Base-by-base conservation (phyloP, 2,797 vertebrate genomes). In the Gobionotothen gibberifrons region DNA sequence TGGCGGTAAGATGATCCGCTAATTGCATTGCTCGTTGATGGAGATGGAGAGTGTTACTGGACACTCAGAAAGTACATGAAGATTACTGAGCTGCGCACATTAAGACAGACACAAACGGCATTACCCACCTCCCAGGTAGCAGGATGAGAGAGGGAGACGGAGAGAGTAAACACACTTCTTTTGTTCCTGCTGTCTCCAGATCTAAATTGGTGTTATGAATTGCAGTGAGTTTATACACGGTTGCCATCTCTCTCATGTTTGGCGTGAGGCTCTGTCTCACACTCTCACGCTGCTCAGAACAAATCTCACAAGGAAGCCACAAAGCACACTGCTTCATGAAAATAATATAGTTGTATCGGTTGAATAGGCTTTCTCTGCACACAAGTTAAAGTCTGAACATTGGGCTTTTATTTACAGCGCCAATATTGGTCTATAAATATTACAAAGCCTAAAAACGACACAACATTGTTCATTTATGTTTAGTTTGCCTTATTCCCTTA, bases 21-120 rank as follows among this genome's bases (percentile, higher is more conserved):
- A 90, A 94, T 93, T 92, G 89, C 87, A 84, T 87, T 79, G 87
- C 85, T 87, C 81, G 85, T 89, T 90, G 57, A 89, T 64, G 82
- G 88, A 90, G 88, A 88, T 81, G 85, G 74, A 78, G 77, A 84
- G 88, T 75, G 87, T 90, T 89, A 87, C 84, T 82, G 92, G 84
- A 91, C 88, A 86, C 67, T 80, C 49, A 77, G 85, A 92, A 92
- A 92, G 85, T 91, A 90, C 87, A 84, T 88, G 80, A 86, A 90
- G 91, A 93, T 92, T 90, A 90, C 81, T 56, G 82, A 85, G 82
- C 79, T 53, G 80, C 81, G 87, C 79, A 78, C 85, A 90, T 85
- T 86, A 85, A 87, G 82, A 83, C 72, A 66, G 81, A 85, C 87
- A 89, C 78, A 85, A 85, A 90, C 78, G 86, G 71, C 69, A 84